Base-by-base conservation (phyloP, 2,888 invertebrate genomes). In the Lampropteryx suffumata region DNA sequence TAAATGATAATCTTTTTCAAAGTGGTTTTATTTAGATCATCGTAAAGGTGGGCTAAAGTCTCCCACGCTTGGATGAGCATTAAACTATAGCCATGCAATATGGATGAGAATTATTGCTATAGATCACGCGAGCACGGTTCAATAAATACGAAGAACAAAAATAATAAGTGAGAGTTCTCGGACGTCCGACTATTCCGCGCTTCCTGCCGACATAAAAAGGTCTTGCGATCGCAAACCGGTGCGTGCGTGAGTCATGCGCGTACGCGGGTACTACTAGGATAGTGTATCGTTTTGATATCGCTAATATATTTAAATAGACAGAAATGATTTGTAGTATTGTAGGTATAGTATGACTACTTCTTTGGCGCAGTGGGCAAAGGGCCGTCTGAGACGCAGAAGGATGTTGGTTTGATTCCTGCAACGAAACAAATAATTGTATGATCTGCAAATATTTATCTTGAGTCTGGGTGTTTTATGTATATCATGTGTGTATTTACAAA, bases 121-220 rank as follows among this genome's bases (percentile, higher is more conserved):
- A 35, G 30, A 44, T 52, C 48, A 48, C 47, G 48, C 41, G 21
- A 47, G 13, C 28, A 24, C 35, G 35, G 3, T 26, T 30, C 14
- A 39, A 14, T 37, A 37, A 32, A 30, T 17, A 9, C 35, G 40
- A 41, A 40, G 24, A 44, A 21, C 34, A 44, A 28, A 35, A 33
- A 44, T 39, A 39, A 46, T 32, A 45, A 45, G 37, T 41, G 35
- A 59, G 60, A 61, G 61, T 46, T 49, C 52, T 73, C 69, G 67
- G 71, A 72, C 69, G 69, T 72, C 67, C 71, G 69, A 60, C 57
- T 57, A 50, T 54, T 45, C 53, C 41, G 46, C 59, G 71, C 64
- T 78, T 81, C 79, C 82, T 75, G 69, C 66, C 65, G 55, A 51
- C 57, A 71, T 61, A 71, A 76, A 72, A 78, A 79, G 72, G 71